phyloP scores from a whole-genome alignment of 2,797 vertebrate genomes.

The Heteromormyrus szaboi region DNA sequence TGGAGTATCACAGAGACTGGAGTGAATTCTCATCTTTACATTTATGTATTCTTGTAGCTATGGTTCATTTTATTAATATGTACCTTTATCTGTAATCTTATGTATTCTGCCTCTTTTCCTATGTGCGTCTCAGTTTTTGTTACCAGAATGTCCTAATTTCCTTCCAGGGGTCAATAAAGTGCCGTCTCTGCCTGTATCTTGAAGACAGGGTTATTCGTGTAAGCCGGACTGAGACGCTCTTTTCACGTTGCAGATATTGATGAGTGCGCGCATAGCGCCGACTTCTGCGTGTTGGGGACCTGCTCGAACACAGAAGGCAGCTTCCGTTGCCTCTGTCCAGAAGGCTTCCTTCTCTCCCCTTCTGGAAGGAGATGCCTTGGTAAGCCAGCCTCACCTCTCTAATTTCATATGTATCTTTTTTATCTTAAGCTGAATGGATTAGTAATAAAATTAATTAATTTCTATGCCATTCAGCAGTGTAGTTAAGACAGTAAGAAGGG shows the following conservation, averaged over 20 bases:
- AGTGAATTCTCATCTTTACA: not conserved
- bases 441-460: not conserved
- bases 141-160: not conserved
- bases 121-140: not conserved
- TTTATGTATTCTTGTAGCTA: not conserved
- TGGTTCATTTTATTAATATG: not conserved
- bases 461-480: not conserved
- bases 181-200: not conserved
- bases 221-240: not conserved
- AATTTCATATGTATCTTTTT: not conserved
- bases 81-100: not conserved
- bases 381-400: slow-evolving; percentile 45
- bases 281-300: slow-evolving; percentile 81
- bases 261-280: slow-evolving; percentile 81
- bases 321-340: slow-evolving; percentile 83
- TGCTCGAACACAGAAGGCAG: slow-evolving; percentile 89
- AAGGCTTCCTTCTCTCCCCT: slow-evolving; percentile 83
- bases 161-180: not conserved
- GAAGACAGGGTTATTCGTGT: not conserved
- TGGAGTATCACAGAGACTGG: not conserved
- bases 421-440: not conserved
- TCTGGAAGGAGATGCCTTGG: slow-evolving; percentile 86
- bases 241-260: slow-evolving; percentile 73
- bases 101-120: not conserved
- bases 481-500: not conserved